These are phyloP conservation scores for Spialia ferax DNA, from an alignment of 2,888 invertebrate genomes.

Conservation along the genomic window DNA sequence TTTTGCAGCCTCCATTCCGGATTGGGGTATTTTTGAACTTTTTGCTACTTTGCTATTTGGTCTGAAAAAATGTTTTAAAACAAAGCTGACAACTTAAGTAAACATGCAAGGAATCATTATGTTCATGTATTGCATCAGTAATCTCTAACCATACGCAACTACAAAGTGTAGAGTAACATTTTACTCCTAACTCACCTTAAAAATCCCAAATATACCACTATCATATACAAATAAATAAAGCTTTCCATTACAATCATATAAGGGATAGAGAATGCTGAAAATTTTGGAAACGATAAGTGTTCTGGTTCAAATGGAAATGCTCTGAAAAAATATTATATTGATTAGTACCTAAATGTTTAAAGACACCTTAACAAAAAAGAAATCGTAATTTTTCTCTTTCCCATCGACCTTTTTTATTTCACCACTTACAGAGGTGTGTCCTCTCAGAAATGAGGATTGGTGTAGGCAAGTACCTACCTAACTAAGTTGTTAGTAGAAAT, in stretches of 20 bases:
- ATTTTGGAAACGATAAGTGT: slow-evolving; percentile 68
- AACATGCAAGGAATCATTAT: no score
- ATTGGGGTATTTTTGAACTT: slow-evolving; percentile 77
- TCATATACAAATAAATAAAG: slow-evolving; percentile 55
- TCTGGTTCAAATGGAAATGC: slow-evolving; percentile 87
- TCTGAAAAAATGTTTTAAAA: slow-evolving; percentile 55
- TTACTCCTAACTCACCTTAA: slow-evolving; percentile 61
- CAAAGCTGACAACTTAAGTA: background rate
- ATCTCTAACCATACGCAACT: no score
- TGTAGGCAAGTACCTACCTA: no score
- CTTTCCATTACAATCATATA: slow-evolving; percentile 64
- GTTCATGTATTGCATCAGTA: no score
- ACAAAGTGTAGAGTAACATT: background rate
- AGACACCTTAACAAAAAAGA: no score
- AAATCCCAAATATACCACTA: slow-evolving; percentile 64
- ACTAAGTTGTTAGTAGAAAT: no score
- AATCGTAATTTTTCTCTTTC: no score
- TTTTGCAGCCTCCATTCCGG: slow-evolving; percentile 61
- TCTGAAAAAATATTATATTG: slow-evolving; percentile 60
- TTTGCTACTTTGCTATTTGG: slow-evolving; percentile 87
- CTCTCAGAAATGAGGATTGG: no score
- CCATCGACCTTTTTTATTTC: background rate
- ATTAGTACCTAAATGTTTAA: no score
- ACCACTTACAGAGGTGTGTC: no score
- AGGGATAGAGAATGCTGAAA: slow-evolving; percentile 67